Base-by-base conservation (phyloP, 1,140 invertebrate species). In the Lycorma delicatula region DNA sequence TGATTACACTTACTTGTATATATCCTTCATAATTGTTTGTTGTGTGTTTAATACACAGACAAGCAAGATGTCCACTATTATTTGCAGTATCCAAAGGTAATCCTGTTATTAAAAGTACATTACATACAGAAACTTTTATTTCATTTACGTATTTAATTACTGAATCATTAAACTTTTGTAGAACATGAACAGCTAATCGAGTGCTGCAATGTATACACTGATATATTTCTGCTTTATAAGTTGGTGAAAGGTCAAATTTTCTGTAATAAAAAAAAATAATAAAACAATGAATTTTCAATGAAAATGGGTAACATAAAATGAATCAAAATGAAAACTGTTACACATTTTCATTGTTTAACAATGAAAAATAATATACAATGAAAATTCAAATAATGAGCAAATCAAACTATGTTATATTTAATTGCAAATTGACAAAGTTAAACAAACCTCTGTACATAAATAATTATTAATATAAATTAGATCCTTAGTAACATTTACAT, bases 21-120 rank as follows among this genome's bases (percentile, higher is more conserved):
- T n/a, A 28, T 2, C 18, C 49, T 27, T 66, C 52, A n/a, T n/a
- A n/a, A n/a, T n/a, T n/a, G n/a, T n/a, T n/a, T n/a, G n/a, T n/a
- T n/a, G n/a, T n/a, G n/a, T n/a, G n/a, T n/a, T n/a, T 6, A 46
- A 9, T 7, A 58, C 54, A 31, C 51, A 53, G 18, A 25, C 50
- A 16, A 51, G 65, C 22, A 23, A 64, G 46, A 34, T 64, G 60
- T 4, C 54, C 61, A 56, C 62, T 63, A 26, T 63, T 66, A 22
- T 52, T 58, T 48, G 62, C 63, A 11, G 63, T 68, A 29, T 68
- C 64, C 57, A 66, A 58, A 2, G 66, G 64, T 1, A 64, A 27
- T 18, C 62, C 62, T 7, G 23, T n/a, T n/a, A n/a, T n/a, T n/a
- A 25, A 36, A 51, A 53, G 5, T 64, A 54, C 1, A 66, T 28